A percentile compares a stretch with the other conserved stretches of the same genome.
Conservation (phyloP, 64 coral and sea anemone genomes). For the Pocillopora verrucosa region DNA sequence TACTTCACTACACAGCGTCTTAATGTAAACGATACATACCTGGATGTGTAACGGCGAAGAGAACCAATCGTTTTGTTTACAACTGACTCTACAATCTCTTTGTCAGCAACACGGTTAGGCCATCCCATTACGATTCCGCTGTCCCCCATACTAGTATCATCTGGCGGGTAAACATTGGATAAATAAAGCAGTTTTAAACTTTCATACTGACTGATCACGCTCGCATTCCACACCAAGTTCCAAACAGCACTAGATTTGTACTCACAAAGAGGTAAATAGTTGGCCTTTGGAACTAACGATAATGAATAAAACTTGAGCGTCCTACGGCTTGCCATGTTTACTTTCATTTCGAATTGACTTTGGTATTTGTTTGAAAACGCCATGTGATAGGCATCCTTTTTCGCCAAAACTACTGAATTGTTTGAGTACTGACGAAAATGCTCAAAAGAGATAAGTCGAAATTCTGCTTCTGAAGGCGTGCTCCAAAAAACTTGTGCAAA, state of each 20-base stretch:
- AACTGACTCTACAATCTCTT: not conserved
- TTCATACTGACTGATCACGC: not conserved
- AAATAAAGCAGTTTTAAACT: not conserved
- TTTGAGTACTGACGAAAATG: not conserved
- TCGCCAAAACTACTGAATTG: not conserved
- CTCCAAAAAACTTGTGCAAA: constrained; percentile 27
- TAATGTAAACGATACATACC: not conserved
- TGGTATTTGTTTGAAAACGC: not conserved
- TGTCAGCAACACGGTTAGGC: not conserved
- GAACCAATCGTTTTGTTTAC: not conserved
- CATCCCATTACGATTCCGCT: not conserved
- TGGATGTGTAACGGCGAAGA: not conserved
- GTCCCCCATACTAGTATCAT: not conserved
- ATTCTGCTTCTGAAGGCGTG: not conserved
- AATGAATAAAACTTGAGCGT: constrained; percentile 4
- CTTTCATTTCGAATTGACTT: not conserved
- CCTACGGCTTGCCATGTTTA: not conserved
- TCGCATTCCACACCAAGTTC: too few relatives aligned
- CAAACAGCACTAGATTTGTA: not conserved
- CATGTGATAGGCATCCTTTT: not conserved
- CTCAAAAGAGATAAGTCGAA: not conserved
- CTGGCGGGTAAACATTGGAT: constrained; percentile 1
- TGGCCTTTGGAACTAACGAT: not conserved
- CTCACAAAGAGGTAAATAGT: not conserved
- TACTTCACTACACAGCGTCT: too few relatives aligned